Conservation (phyloP, 2,113 vertebrate genomes). For the Pungitius pungitius region DNA sequence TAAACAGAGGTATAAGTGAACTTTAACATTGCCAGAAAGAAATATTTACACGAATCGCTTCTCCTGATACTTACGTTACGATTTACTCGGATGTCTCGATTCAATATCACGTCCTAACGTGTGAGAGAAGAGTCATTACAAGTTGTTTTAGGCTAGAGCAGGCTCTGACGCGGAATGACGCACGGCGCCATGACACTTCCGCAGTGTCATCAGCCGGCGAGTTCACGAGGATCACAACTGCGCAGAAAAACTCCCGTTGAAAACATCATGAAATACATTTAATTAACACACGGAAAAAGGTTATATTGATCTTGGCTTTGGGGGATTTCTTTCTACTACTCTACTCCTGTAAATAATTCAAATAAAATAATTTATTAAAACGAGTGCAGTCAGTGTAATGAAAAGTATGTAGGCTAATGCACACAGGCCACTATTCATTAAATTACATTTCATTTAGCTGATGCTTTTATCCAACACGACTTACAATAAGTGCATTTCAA, state of each 20-base stretch:
- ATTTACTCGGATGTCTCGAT: neutral
- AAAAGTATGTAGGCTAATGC: neutral
- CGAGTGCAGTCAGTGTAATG: neutral
- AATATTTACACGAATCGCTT: accelerated
- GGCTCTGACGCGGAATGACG: conserved; percentile 20
- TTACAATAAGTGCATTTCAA: no score
- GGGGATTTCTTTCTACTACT: neutral
- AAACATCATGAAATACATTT: neutral
- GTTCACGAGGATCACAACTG: conserved; percentile 51
- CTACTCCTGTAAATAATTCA: neutral
- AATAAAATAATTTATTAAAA: neutral
- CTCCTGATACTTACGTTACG: conserved; percentile 40
- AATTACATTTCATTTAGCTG: no score
- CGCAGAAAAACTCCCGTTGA: conserved; percentile 36
- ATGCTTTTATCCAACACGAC: no score
- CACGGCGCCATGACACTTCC: conserved; percentile 66
- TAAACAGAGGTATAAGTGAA: accelerated
- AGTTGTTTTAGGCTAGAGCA: neutral
- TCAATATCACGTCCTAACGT: neutral
- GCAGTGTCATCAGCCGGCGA: conserved; percentile 10
- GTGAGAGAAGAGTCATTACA: conserved; percentile 5
- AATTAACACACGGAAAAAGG: no score
- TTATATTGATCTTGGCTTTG: neutral
- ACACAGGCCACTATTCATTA: neutral
- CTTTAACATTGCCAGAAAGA: neutral